A percentile compares a stretch with the other conserved stretches of the same genome.
phyloP scores from a whole-genome alignment of 2,113 vertebrate species.

The Carassius gibelio region DNA sequence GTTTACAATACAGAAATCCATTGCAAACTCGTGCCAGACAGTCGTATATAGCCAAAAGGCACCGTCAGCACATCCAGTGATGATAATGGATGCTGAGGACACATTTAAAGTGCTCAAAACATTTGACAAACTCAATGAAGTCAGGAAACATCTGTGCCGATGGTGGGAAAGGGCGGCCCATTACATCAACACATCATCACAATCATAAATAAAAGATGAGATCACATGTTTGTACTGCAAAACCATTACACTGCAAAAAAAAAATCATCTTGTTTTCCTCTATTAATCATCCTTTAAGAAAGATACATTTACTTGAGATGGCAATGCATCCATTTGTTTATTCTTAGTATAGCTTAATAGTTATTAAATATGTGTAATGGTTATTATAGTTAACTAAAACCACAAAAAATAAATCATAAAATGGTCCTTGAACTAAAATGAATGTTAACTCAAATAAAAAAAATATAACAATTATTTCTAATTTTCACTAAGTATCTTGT shows the following conservation, averaged over 20 bases:
- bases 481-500: background rate
- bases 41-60: slow-evolving; percentile 55
- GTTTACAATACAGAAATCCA: slow-evolving; percentile 45
- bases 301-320: background rate
- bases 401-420: too few relatives aligned
- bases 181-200: slow-evolving; percentile 51
- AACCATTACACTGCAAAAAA: background rate
- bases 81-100: background rate
- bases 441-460: too few relatives aligned
- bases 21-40: slow-evolving; percentile 55
- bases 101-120: slow-evolving; percentile 56
- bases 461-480: too few relatives aligned
- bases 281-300: background rate
- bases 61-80: background rate
- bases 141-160: slow-evolving; percentile 74
- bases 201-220: background rate
- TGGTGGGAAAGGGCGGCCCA: slow-evolving; percentile 22
- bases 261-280: background rate
- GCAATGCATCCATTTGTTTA: background rate
- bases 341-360: background rate
- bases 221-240: background rate
- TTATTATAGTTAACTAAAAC: too few relatives aligned
- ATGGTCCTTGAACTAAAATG: too few relatives aligned
- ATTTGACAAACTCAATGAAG: slow-evolving; percentile 54
- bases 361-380: background rate